These are phyloP conservation scores for Archilochus colubris DNA, from an alignment of 2,113 vertebrate species.

Conservation along the genomic window DNA sequence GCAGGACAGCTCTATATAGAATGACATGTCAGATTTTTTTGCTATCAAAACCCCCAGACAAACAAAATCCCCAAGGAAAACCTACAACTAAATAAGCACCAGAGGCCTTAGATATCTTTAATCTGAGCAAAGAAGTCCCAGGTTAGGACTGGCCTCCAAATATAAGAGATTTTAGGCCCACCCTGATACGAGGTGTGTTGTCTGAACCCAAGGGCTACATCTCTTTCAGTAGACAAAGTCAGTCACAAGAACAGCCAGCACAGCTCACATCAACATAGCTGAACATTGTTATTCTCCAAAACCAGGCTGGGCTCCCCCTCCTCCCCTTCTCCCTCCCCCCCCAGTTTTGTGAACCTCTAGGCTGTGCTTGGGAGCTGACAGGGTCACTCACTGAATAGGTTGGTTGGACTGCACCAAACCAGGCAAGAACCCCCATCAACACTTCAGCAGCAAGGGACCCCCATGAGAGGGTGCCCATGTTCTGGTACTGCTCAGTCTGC, in stretches of 20 bases:
- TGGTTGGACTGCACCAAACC: background rate
- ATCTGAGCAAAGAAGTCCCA: background rate
- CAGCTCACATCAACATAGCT: rapidly evolving
- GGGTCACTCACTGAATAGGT: background rate
- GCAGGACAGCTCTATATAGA: background rate
- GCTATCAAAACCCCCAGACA: background rate
- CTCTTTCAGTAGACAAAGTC: background rate
- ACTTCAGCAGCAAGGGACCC: background rate
- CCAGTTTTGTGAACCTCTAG: background rate
- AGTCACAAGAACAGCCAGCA: background rate
- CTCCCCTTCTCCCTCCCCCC: too few species aligned
- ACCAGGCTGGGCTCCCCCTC: background rate
- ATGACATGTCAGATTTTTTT: background rate
- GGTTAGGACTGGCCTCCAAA: background rate
- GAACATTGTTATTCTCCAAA: background rate
- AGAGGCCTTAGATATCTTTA: background rate
- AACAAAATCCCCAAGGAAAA: background rate
- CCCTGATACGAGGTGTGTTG: rapidly evolving
- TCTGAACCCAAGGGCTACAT: background rate
- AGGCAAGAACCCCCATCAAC: background rate
- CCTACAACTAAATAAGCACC: background rate
- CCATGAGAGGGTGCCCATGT: rapidly evolving
- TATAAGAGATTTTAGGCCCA: background rate
- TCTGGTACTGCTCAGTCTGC: rapidly evolving
- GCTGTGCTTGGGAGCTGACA: background rate